Base-by-base conservation (phyloP, 2,888 invertebrate genomes). In the Orthosia cruda region DNA sequence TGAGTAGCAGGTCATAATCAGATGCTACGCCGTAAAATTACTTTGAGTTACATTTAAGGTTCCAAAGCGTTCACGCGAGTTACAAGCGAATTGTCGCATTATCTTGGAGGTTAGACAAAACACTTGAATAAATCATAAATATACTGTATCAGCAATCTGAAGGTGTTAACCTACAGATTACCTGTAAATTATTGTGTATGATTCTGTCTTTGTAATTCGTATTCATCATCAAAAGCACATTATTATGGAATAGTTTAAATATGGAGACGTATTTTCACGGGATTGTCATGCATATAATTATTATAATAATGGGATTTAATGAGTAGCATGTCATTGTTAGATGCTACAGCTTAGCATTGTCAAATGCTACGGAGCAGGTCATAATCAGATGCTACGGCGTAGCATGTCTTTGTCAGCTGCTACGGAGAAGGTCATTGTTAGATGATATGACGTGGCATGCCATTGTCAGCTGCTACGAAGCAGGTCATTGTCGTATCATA, bases 11-110 rank as follows among this genome's bases (percentile, higher is more conserved):
- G n/a, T n/a, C 52, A 52, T 9, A 0, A 4, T 54, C 20, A n/a
- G 20, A 54, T 54, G 20, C 9, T 54, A 54, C 9, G 12, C 18
- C 18, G 50, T 50, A n/a, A n/a, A n/a, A n/a, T n/a, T n/a, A n/a
- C n/a, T n/a, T n/a, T n/a, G n/a, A n/a, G n/a, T n/a, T n/a, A 52
- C 73, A 79, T 57, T 67, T 70, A 67, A 74, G 58, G 45, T 67
- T 71, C 12, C 9, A 68, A 57, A 72, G n/a, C 52, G 16, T 59
- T 49, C 50, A 67, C 57, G 40, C 1, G 20, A 62, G 26, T 66
- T 50, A 58, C 57, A 58, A 68, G 59, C 58, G 61, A 64, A n/a
- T 40, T 20, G 15, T 40, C 16, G 16, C 26, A 18, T 55, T 67
- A 70, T 81, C 61, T 55, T 3, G n/a, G 65, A 40, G 40, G 40